Percentiles rank a stretch among this genome's conserved stretches.
These are phyloP conservation scores for Notolepis coatsorum DNA, from an alignment of 2,797 vertebrate species.

Conservation along the genomic window DNA sequence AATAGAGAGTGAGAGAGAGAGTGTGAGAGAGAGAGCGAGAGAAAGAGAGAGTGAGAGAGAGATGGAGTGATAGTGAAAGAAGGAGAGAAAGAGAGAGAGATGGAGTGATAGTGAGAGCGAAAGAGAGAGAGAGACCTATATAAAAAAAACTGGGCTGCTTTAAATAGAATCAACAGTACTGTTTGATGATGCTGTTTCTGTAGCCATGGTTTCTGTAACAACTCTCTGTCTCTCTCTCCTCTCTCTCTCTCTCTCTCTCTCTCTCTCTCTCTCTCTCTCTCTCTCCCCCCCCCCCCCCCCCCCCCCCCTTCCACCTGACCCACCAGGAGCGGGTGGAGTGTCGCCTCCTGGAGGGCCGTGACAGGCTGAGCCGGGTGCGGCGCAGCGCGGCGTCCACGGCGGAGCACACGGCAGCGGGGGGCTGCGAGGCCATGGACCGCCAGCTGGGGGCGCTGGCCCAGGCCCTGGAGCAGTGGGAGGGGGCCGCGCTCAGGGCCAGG, in stretches of 20 bases:
- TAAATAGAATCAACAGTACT: constrained; percentile 64
- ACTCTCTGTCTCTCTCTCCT: constrained; percentile 80
- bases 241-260: constrained; percentile 10
- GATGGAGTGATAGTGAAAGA: constrained; percentile 15
- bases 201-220: too few relatives aligned
- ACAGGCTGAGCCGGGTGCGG: constrained; percentile 88
- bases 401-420: constrained; percentile 86
- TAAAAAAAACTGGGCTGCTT: constrained; percentile 47
- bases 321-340: constrained; percentile 94
- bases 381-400: constrained; percentile 70
- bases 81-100: constrained; percentile 6
- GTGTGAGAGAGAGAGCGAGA: constrained; percentile 26
- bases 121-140: not conserved
- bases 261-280: not conserved
- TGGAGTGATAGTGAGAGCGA: constrained; percentile 1
- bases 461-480: constrained; percentile 96
- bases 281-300: not conserved
- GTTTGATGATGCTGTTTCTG: constrained; percentile 58
- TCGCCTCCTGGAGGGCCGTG: constrained; percentile 86
- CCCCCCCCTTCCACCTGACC: constrained; percentile 14
- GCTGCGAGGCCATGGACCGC: constrained; percentile 87
- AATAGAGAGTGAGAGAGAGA: constrained; percentile 24
- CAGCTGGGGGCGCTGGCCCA: constrained; percentile 92
- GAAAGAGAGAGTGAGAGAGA: constrained; percentile 11
- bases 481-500: constrained; percentile 82